Percentiles rank a stretch among this genome's conserved stretches.
Evolutionary conservation across 2,113 vertebrate genomes (phyloP).

Genomic region (Nycticorax nycticorax): DNA sequence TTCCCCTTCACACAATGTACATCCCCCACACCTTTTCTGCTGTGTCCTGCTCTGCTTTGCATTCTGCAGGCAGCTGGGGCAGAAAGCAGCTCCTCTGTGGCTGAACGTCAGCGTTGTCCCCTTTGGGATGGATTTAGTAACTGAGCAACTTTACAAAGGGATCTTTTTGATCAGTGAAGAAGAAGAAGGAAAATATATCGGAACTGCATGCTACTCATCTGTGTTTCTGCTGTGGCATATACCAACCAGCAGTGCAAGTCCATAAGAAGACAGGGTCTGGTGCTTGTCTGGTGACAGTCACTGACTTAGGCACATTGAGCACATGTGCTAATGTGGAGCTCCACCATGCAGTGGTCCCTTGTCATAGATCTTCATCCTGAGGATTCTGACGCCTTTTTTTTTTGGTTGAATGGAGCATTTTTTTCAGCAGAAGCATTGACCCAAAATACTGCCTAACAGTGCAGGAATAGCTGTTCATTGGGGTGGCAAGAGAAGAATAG

Average conservation of each 20-base stretch:
- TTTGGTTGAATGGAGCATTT: neutral
- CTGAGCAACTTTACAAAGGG: neutral
- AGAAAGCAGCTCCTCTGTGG: neutral
- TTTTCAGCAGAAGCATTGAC: neutral
- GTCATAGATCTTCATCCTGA: neutral
- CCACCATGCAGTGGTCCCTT: neutral
- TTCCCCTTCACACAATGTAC: neutral
- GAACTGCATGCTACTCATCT: neutral
- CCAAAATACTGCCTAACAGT: neutral
- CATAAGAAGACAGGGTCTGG: neutral
- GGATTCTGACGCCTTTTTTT: neutral
- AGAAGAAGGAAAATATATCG: neutral
- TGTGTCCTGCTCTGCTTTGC: neutral
- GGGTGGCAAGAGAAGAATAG: neutral
- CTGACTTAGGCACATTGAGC: neutral
- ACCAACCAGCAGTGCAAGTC: neutral
- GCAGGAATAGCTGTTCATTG: neutral
- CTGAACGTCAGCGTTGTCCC: neutral
- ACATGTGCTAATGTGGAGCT: neutral
- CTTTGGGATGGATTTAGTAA: neutral
- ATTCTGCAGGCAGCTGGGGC: neutral
- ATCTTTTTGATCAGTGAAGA: neutral
- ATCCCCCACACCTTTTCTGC: neutral
- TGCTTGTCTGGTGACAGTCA: neutral
- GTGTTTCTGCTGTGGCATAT: neutral